A percentile compares a stretch with the other conserved stretches of the same genome.
These are phyloP conservation scores for Hydriomena furcata DNA, from an alignment of 2,888 invertebrate species.

Conservation along the genomic window DNA sequence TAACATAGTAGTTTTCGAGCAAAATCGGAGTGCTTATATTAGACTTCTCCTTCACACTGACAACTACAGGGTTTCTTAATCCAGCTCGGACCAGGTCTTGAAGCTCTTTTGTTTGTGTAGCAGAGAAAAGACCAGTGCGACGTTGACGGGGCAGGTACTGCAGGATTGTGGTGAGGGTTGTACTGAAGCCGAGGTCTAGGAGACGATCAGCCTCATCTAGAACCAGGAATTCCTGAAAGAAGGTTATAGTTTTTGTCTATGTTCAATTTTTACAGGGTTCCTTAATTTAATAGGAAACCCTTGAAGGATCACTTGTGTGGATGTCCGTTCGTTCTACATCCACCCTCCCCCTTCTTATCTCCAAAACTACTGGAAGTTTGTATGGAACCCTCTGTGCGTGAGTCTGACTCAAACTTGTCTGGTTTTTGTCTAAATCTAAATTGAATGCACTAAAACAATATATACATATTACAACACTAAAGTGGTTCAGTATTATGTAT, in stretches of 20 bases:
- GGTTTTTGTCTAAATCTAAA: too few relatives aligned
- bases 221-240: conserved; percentile 91
- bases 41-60: conserved; percentile 94
- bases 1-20: conserved; percentile 91
- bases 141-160: conserved; percentile 96
- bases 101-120: conserved; percentile 98
- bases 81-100: conserved; percentile 96
- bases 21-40: conserved; percentile 87
- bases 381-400: too few relatives aligned
- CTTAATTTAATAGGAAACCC: too few relatives aligned
- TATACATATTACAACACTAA: too few relatives aligned
- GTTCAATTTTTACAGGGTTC: too few relatives aligned
- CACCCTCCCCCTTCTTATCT: too few relatives aligned
- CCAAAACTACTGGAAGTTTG: too few relatives aligned
- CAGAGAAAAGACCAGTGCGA: conserved; percentile 98
- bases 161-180: conserved; percentile 93
- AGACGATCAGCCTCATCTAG: conserved; percentile 98
- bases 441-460: too few relatives aligned
- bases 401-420: too few relatives aligned
- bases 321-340: too few relatives aligned
- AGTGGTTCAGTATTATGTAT: too few relatives aligned
- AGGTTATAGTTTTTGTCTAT: neutral
- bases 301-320: too few relatives aligned
- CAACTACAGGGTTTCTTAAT: conserved; percentile 94
- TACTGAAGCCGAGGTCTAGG: conserved; percentile 95